Evolutionary conservation across 2,797 vertebrate genomes (phyloP).

Genomic region (Florisuga fusca): DNA sequence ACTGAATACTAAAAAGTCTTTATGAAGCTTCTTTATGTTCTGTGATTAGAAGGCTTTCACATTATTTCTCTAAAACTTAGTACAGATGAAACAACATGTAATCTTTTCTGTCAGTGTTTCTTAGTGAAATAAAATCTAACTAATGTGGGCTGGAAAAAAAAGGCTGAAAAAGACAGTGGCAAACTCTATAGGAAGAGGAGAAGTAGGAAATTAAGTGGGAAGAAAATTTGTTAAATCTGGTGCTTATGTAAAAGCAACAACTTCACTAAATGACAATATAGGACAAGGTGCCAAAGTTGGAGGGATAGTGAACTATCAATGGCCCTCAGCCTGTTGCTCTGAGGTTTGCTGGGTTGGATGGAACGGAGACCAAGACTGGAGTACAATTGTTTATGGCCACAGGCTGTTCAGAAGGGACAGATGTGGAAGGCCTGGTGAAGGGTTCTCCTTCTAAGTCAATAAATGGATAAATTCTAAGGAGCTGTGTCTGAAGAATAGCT

Average conservation of each 20-base stretch:
- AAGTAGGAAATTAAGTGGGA: slow-evolving; percentile 1
- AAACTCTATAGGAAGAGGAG: slow-evolving; percentile 2
- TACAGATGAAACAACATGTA: not conserved
- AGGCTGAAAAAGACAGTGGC: not conserved
- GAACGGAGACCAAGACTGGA: too few relatives aligned
- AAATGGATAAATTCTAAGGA: too few relatives aligned
- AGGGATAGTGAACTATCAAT: too few relatives aligned
- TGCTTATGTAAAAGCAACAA: not conserved
- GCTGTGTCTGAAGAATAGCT: too few relatives aligned
- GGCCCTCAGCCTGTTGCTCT: too few relatives aligned
- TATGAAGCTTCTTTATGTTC: not conserved
- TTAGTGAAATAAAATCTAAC: not conserved
- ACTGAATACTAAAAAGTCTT: not conserved
- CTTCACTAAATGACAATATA: not conserved
- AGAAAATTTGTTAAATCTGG: slow-evolving; percentile 4
- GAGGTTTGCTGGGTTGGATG: too few relatives aligned
- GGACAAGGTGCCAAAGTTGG: too few relatives aligned
- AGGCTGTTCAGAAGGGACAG: too few relatives aligned
- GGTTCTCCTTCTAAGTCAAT: too few relatives aligned
- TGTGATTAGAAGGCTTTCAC: not conserved
- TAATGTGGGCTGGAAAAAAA: not conserved
- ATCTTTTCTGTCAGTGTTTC: not conserved
- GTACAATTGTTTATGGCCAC: too few relatives aligned
- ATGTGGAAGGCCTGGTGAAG: too few relatives aligned
- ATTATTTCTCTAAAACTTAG: not conserved